Conservation (phyloP, 2,113 vertebrate genomes). For the Equus quagga region DNA sequence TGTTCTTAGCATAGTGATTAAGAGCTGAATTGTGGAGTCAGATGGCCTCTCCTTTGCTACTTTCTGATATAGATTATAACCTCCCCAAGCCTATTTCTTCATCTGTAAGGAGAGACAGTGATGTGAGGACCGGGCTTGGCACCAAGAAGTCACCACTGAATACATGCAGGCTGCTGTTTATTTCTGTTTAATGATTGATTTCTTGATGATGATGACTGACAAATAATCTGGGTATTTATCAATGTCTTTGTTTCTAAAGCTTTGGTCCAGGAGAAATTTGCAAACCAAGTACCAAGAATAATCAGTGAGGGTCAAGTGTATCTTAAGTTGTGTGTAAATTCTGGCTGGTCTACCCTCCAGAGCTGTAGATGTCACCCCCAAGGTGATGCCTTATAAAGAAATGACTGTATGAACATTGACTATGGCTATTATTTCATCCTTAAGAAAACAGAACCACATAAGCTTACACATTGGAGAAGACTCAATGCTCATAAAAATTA, state of each 20-base stretch:
- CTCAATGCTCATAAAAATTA: neutral
- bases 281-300: neutral
- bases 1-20: neutral
- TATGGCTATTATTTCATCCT: neutral
- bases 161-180: neutral
- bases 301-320: neutral
- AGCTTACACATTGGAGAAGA: neutral
- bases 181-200: neutral
- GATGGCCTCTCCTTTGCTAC: neutral
- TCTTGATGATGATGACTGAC: neutral
- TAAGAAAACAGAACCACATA: neutral
- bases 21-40: neutral
- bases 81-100: neutral
- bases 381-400: neutral
- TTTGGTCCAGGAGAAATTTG: neutral
- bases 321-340: neutral
- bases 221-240: neutral
- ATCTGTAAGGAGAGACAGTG: neutral
- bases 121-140: neutral
- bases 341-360: neutral
- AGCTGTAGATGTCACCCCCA: neutral
- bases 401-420: neutral
- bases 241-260: constrained; percentile 38
- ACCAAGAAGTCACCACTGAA: neutral
- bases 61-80: neutral